phyloP scores from a whole-genome alignment of 1,140 invertebrate genomes.

The Apis cerana region DNA sequence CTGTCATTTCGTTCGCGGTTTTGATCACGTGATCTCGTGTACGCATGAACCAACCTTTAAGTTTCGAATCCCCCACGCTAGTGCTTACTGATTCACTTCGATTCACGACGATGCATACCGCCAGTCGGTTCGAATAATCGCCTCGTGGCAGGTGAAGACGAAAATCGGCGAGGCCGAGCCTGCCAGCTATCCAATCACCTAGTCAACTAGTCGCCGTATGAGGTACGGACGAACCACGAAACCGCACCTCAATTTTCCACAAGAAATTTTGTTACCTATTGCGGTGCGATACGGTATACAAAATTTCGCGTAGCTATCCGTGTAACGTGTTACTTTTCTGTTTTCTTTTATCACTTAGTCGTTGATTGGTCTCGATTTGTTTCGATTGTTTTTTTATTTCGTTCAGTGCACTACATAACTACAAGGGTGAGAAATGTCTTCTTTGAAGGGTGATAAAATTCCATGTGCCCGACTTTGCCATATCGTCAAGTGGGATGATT shows the following conservation, averaged over 20 bases:
- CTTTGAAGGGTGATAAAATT: constrained; percentile 72
- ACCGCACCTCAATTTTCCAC: constrained; percentile 8
- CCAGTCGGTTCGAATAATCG: constrained; percentile 54
- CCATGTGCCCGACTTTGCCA: constrained; percentile 88
- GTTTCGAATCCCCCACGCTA: constrained; percentile 13
- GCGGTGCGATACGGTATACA: constrained; percentile 17
- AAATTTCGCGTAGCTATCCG: constrained; percentile 9
- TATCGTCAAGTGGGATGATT: constrained; percentile 94
- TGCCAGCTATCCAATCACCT: background rate
- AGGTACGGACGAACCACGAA: constrained; percentile 22
- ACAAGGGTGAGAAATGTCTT: constrained; percentile 65
- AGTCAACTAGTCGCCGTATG: constrained; percentile 11
- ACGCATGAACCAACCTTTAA: constrained; percentile 33
- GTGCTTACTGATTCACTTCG: constrained; percentile 21
- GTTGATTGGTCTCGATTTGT: background rate
- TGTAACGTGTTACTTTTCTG: constrained; percentile 8
- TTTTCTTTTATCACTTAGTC: background rate
- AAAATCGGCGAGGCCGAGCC: constrained; percentile 26
- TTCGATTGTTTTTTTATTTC: constrained; percentile 24
- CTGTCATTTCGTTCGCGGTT: background rate
- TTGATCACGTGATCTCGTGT: constrained; percentile 17
- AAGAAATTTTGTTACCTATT: constrained; percentile 12
- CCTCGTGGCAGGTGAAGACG: constrained; percentile 41
- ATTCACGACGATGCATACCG: constrained; percentile 30
- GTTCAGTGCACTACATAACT: constrained; percentile 20